Conservation (phyloP, 2,888 invertebrate genomes). For the Physocephala rufipes region DNA sequence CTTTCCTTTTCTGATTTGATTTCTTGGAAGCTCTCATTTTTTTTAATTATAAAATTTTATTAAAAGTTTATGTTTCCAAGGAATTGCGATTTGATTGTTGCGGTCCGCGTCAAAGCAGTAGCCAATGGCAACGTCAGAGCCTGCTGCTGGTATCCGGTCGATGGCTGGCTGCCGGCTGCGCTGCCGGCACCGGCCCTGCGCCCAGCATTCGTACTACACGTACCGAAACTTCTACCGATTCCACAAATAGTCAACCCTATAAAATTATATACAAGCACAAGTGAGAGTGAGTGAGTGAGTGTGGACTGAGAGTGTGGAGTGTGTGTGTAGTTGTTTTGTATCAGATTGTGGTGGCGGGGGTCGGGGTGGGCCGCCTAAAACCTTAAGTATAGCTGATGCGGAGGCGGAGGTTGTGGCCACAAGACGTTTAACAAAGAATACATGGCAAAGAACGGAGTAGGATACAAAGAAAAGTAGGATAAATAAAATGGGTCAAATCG, state of each 20-base stretch:
- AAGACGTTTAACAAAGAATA: no score
- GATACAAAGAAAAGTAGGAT: neutral
- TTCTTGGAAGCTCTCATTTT: neutral
- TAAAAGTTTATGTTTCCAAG: conserved; percentile 65
- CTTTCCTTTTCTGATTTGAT: neutral
- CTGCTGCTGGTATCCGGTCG: conserved; percentile 62
- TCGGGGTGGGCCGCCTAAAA: no score
- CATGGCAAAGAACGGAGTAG: no score
- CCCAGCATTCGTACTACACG: conserved; percentile 61
- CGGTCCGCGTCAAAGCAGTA: conserved; percentile 63
- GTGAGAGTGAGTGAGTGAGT: conserved; percentile 32
- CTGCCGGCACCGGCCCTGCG: conserved; percentile 56
- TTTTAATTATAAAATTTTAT: conserved; percentile 41
- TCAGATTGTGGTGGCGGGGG: no score
- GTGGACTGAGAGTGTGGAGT: conserved; percentile 19
- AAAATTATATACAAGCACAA: conserved; percentile 56
- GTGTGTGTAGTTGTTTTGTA: no score
- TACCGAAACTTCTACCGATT: conserved; percentile 66
- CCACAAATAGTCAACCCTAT: conserved; percentile 66
- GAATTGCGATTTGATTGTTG: conserved; percentile 65
- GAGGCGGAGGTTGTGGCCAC: no score
- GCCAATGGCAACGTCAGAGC: conserved; percentile 62
- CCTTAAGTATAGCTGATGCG: neutral
- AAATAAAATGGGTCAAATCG: neutral
- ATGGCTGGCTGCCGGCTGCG: conserved; percentile 54